Evolutionary conservation across 1,140 invertebrate species (phyloP).

Genomic region (Capitella teleta): DNA sequence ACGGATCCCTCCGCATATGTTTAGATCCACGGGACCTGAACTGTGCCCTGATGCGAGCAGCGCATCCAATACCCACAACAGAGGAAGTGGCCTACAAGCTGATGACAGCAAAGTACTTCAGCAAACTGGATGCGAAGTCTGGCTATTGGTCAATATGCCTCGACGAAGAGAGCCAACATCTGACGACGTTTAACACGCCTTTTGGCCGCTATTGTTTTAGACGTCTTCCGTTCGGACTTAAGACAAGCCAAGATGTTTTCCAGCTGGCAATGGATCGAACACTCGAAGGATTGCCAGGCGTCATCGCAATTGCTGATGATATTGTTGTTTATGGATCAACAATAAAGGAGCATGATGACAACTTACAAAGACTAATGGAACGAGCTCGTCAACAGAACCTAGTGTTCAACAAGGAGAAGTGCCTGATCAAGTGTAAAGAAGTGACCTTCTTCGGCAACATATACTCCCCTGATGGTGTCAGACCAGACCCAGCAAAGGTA

Average conservation of each 20-base stretch:
- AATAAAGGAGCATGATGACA: slow-evolving; percentile 2
- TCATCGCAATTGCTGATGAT: slow-evolving; percentile 34
- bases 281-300: slow-evolving; percentile 26
- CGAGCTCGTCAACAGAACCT: slow-evolving; percentile 27
- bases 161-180: slow-evolving; percentile 16
- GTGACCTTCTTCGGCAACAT: slow-evolving; percentile 17
- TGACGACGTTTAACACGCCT: slow-evolving; percentile 24
- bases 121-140: slow-evolving; percentile 22
- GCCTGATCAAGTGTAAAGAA: too few relatives aligned
- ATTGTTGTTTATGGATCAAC: slow-evolving; percentile 3
- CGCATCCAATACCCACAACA: not conserved
- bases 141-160: slow-evolving; percentile 30
- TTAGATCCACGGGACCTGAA: slow-evolving; percentile 3
- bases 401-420: slow-evolving; percentile 34
- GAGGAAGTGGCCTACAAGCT: slow-evolving; percentile 18
- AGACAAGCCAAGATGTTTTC: slow-evolving; percentile 22
- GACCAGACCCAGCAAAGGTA: slow-evolving; percentile 34
- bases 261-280: slow-evolving; percentile 21
- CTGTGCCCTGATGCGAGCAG: not conserved
- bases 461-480: slow-evolving; percentile 30
- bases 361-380: slow-evolving; percentile 21
- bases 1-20: not conserved
- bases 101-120: slow-evolving; percentile 11
- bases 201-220: slow-evolving; percentile 21
- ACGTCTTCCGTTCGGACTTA: slow-evolving; percentile 27